Base-by-base conservation (phyloP, 2,113 vertebrate genomes). In the Kryptolebias marmoratus region DNA sequence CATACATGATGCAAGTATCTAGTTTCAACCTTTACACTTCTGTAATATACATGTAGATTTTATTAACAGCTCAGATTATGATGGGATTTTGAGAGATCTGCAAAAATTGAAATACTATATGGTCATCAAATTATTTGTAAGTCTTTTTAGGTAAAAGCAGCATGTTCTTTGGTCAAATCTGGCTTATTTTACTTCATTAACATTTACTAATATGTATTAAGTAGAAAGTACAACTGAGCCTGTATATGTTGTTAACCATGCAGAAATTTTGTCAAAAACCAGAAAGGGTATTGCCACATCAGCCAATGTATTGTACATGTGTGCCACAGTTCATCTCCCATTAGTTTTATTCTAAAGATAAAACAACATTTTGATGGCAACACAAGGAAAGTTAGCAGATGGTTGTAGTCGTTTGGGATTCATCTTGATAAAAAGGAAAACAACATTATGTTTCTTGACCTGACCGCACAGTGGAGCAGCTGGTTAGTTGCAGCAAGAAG, bases 1-100 rank as follows among this genome's bases (percentile, higher is more conserved):
- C 39, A 64, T 58, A n/a, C 3, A 55, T 62, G 18, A 64, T 63
- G 53, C 6, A 18, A 11, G 59, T 36, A 47, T 75, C 13, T 30
- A 60, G 14, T 55, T 12, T 30, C 45, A 64, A 27, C 27, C 27
- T 48, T n/a, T 47, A 47, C 42, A 28, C 12, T 6, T 48, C 12
- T 30, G 13, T 30, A 28, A 15, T 14, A 5, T 11, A 27, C 6
- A 13, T 27, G 11, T 27, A 28, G n/a, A 18, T 11, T 60, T 7
- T 32, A 1, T 9, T 32, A n/a, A 4, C 10, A 39, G 11, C 7
- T 12, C 15, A 31, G 14, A 47, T 28, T 28, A 14, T 44, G 18
- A 2, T 7, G 45, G 36, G 11, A 18, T 58, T 16, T 14, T 12
- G 6, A 39, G 32, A 8, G 13, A 14, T 9, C 36, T 32, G 14